Evolutionary conservation across 2,113 vertebrate species (phyloP).

Genomic region (Noctilio leporinus): DNA sequence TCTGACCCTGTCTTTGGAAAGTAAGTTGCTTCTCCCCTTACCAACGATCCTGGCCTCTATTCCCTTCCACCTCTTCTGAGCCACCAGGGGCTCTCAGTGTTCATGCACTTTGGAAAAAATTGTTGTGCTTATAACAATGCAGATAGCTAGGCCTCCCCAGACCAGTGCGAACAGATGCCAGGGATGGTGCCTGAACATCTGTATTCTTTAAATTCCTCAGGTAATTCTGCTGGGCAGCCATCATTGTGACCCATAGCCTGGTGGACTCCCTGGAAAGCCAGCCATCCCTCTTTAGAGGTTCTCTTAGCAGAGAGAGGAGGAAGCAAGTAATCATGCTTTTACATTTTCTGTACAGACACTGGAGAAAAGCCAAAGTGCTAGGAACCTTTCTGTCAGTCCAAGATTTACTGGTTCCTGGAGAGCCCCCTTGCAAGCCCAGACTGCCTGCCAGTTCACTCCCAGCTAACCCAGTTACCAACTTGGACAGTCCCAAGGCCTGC

Average conservation of each 20-base stretch:
- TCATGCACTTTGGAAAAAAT: not conserved
- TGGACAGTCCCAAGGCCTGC: not conserved
- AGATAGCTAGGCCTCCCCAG: not conserved
- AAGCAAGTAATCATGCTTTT: not conserved
- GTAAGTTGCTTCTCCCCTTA: no score
- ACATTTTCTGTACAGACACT: not conserved
- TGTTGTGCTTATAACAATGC: not conserved
- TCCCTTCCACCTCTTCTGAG: not conserved
- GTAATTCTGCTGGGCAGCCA: not conserved
- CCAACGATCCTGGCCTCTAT: not conserved
- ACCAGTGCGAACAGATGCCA: not conserved
- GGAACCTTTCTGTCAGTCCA: not conserved
- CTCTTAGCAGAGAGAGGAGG: not conserved
- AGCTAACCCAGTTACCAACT: fast-evolving
- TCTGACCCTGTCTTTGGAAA: not conserved
- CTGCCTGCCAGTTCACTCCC: not conserved
- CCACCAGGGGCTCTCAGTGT: not conserved
- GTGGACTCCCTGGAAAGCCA: not conserved
- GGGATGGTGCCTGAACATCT: not conserved
- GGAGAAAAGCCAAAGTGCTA: not conserved
- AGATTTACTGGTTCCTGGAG: not conserved
- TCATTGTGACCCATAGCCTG: not conserved
- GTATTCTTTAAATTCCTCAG: not conserved
- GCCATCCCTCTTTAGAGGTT: not conserved
- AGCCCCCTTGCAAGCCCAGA: not conserved